Conservation (phyloP, 2,113 vertebrate species). For the Pristiophorus japonicus region DNA sequence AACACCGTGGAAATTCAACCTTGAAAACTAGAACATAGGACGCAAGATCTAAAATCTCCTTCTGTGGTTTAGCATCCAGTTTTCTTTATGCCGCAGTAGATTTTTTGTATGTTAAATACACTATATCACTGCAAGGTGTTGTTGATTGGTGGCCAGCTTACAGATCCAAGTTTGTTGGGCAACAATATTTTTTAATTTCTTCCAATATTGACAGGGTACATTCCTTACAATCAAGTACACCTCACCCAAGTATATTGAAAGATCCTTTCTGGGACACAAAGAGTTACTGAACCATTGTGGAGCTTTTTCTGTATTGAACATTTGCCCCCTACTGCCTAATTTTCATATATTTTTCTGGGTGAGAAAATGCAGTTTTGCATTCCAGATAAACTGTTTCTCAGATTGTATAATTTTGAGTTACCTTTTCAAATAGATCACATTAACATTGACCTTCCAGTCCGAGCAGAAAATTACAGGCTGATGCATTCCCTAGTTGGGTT, state of each 20-base stretch:
- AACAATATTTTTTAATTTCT: not conserved
- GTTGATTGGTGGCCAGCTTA: too few species aligned
- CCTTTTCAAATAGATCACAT: not conserved
- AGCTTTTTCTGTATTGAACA: not conserved
- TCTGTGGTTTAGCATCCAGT: not conserved
- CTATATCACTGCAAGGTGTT: too few species aligned
- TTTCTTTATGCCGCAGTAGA: too few species aligned
- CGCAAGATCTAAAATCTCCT: too few species aligned
- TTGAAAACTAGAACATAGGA: not conserved
- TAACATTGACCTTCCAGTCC: not conserved
- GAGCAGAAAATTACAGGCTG: not conserved
- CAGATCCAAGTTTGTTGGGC: too few species aligned
- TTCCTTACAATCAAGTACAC: not conserved
- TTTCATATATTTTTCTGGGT: too few species aligned
- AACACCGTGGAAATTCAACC: not conserved
- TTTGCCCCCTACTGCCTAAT: not conserved
- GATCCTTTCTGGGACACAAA: not conserved
- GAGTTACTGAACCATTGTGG: not conserved
- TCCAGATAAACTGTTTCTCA: not conserved
- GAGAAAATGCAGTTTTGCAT: not conserved
- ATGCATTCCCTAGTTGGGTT: not conserved
- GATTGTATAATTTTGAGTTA: not conserved
- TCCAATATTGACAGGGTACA: not conserved
- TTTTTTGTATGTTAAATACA: too few species aligned
- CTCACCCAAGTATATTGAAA: not conserved